Evolutionary conservation across 1,140 invertebrate species (phyloP).

Genomic region (Macrostomum lignano): DNA sequence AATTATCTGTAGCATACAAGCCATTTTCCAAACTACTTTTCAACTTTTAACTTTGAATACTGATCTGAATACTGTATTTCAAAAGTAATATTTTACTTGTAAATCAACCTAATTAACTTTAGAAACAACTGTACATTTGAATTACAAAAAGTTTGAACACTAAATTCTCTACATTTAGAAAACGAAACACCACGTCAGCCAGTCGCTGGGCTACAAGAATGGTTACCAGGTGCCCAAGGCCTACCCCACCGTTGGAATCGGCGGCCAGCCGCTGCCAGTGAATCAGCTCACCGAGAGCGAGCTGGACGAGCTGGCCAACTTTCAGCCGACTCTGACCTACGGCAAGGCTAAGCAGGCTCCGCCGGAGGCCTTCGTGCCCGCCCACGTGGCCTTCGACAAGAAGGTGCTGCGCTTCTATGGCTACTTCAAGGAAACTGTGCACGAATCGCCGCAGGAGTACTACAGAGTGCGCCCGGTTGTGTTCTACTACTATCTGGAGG

Average conservation of each 20-base stretch:
- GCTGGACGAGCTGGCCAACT: conserved; percentile 31
- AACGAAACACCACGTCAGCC: conserved; percentile 35
- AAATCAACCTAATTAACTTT: too few relatives aligned
- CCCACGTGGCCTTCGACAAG: conserved; percentile 44
- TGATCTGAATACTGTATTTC: too few relatives aligned
- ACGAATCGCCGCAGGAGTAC: conserved; percentile 42
- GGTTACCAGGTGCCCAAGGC: conserved; percentile 34
- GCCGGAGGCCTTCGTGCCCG: conserved; percentile 37
- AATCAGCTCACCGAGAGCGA: conserved; percentile 31
- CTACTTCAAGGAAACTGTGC: conserved; percentile 50
- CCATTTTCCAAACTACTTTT: neutral
- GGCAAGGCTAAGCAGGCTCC: conserved; percentile 36
- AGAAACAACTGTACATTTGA: too few relatives aligned
- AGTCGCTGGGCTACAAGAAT: conserved; percentile 38
- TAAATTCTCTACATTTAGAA: conserved; percentile 16
- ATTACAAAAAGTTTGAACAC: too few relatives aligned
- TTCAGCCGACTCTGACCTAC: conserved; percentile 44
- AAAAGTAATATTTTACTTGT: too few relatives aligned
- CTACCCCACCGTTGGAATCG: conserved; percentile 33
- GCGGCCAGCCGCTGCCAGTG: conserved; percentile 27
- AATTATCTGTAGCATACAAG: too few relatives aligned
- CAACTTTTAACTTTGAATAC: neutral
- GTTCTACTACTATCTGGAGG: conserved; percentile 54
- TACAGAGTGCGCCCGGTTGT: conserved; percentile 45
- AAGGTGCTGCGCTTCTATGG: conserved; percentile 48